Percentiles rank a stretch among this genome's conserved stretches.
Evolutionary conservation across 2,113 vertebrate species (phyloP).

Genomic region (Tringa solitaria): DNA sequence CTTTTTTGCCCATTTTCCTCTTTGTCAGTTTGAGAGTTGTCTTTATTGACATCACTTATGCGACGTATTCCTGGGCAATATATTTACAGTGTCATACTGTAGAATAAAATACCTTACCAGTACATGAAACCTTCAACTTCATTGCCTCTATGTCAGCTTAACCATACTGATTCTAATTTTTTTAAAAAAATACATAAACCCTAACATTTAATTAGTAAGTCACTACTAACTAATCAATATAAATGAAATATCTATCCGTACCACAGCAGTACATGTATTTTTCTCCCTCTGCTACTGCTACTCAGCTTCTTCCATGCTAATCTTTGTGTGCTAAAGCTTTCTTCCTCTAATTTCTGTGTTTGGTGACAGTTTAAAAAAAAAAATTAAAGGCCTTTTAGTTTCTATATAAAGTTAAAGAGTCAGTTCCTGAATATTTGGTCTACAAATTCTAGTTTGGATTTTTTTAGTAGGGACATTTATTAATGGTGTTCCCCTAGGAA

Average conservation of each 20-base stretch:
- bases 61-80: neutral
- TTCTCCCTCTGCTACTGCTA: neutral
- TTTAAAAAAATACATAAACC: neutral
- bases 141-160: neutral
- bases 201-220: neutral
- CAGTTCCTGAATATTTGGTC: neutral
- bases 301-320: neutral
- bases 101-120: neutral
- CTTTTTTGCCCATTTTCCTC: neutral
- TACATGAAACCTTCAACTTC: neutral
- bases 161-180: neutral
- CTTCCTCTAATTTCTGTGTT: neutral
- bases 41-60: neutral
- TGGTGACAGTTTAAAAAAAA: neutral
- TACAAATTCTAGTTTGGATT: neutral
- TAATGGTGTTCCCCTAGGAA: neutral
- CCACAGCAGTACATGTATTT: neutral
- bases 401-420: neutral
- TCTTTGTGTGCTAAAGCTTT: neutral
- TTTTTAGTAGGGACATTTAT: neutral
- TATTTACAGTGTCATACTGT: neutral
- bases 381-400: neutral
- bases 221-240: neutral
- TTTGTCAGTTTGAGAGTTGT: neutral
- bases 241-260: neutral